phyloP scores from a whole-genome alignment of 1,140 invertebrate species.

The Heliconius melpomene region DNA sequence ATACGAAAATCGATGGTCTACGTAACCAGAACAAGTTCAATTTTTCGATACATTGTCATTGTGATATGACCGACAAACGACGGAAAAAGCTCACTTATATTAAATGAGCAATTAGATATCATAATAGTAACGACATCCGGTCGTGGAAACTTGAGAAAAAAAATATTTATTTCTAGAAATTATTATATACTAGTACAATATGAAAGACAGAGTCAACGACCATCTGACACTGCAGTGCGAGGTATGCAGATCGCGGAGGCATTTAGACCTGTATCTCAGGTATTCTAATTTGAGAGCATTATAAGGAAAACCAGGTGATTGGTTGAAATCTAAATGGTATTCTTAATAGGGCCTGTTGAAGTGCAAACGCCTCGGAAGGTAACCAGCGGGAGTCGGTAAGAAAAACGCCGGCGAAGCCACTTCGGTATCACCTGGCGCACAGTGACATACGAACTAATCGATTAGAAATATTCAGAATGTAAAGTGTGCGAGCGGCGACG shows the following conservation, averaged over 20 bases:
- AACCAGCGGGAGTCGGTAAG: background rate
- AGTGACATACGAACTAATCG: background rate
- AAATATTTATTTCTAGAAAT: background rate
- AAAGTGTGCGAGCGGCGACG: background rate
- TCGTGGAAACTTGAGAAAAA: background rate
- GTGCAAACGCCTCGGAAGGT: conserved; percentile 5
- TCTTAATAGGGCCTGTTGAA: conserved; percentile 6
- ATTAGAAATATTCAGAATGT: conserved; percentile 7
- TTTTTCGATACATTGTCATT: conserved; percentile 17
- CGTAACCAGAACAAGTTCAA: conserved; percentile 71
- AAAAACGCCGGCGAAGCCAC: background rate
- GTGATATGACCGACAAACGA: background rate
- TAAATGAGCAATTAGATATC: background rate
- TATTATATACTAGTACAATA: background rate
- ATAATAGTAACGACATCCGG: background rate
- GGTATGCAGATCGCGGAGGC: conserved; percentile 24
- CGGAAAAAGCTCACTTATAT: background rate
- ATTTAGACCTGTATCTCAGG: conserved; percentile 22
- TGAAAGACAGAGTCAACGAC: background rate
- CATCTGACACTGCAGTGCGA: background rate
- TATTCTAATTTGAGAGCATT: conserved; percentile 32
- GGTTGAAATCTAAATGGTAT: conserved; percentile 19
- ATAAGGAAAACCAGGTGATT: conserved; percentile 23
- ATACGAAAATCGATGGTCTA: conserved; percentile 70
- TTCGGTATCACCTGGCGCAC: background rate